phyloP scores from a whole-genome alignment of 2,797 vertebrate species.

The Malurus leucopterus region DNA sequence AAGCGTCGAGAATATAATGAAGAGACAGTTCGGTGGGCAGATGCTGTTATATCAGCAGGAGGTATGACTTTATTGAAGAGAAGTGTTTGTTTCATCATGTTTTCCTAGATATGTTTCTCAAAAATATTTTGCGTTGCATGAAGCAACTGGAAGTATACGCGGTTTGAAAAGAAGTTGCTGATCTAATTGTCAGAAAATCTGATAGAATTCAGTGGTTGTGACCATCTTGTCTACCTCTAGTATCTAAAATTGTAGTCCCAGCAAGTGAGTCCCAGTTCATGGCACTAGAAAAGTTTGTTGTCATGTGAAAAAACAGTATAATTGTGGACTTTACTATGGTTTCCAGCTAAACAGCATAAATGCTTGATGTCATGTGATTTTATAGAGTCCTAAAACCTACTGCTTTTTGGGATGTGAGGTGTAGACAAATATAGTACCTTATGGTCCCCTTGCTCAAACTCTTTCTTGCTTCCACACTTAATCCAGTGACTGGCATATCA shows the following conservation, averaged over 20 bases:
- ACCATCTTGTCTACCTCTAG: neutral
- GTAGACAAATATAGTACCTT: neutral
- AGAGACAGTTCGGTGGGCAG: conserved; percentile 92
- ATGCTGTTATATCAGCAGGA: conserved; percentile 93
- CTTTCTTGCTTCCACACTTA: neutral
- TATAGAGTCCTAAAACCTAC: neutral
- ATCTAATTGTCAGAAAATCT: neutral
- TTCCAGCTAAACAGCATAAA: neutral
- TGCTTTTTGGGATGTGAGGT: neutral
- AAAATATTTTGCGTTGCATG: neutral
- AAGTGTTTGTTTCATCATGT: neutral
- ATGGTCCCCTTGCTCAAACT: neutral
- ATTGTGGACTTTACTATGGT: neutral
- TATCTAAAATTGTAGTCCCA: neutral
- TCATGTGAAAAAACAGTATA: neutral
- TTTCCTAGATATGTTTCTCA: neutral
- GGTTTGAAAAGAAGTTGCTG: neutral
- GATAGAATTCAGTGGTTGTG: neutral
- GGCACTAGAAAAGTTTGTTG: neutral
- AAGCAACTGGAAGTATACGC: neutral
- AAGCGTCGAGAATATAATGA: conserved; percentile 91
- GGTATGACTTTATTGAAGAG: conserved; percentile 71
- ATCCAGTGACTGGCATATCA: neutral
- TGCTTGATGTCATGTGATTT: neutral
- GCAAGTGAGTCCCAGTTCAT: neutral